A percentile compares a stretch with the other conserved stretches of the same genome.
Conservation (phyloP, 2,797 vertebrate species). For the Heteromormyrus szaboi region DNA sequence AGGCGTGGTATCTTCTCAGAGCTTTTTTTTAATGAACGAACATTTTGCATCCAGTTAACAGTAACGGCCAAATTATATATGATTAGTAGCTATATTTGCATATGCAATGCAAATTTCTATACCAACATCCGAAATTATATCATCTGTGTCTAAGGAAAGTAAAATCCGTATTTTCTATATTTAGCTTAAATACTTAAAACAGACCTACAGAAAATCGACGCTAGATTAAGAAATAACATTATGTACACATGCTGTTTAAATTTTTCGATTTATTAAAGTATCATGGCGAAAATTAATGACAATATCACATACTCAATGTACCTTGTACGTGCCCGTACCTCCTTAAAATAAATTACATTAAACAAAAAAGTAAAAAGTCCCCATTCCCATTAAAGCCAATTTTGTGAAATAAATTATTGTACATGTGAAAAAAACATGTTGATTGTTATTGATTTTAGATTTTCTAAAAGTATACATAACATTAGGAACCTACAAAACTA, state of each 20-base stretch:
- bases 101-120: not conserved
- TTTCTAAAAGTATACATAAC: constrained; percentile 29
- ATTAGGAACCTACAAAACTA: constrained; percentile 9
- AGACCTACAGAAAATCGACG: not conserved
- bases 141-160: not conserved
- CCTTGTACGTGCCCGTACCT: constrained; percentile 73
- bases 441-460: constrained; percentile 29
- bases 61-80: not conserved
- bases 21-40: not conserved
- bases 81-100: not conserved
- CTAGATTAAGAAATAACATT: not conserved
- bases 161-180: not conserved
- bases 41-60: not conserved
- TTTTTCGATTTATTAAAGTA: constrained; percentile 75
- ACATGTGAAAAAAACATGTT: constrained; percentile 52
- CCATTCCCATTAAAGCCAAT: constrained; percentile 83
- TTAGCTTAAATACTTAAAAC: not conserved
- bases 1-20: not conserved
- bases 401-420: constrained; percentile 72
- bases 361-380: constrained; percentile 70
- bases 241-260: constrained; percentile 38
- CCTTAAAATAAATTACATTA: constrained; percentile 88
- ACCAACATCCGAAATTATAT: not conserved
- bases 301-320: constrained; percentile 73
- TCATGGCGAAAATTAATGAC: constrained; percentile 70